Percentiles rank a stretch among this genome's conserved stretches.
Evolutionary conservation across 2,113 vertebrate genomes (phyloP).

Genomic region (Solenodon paradoxus): DNA sequence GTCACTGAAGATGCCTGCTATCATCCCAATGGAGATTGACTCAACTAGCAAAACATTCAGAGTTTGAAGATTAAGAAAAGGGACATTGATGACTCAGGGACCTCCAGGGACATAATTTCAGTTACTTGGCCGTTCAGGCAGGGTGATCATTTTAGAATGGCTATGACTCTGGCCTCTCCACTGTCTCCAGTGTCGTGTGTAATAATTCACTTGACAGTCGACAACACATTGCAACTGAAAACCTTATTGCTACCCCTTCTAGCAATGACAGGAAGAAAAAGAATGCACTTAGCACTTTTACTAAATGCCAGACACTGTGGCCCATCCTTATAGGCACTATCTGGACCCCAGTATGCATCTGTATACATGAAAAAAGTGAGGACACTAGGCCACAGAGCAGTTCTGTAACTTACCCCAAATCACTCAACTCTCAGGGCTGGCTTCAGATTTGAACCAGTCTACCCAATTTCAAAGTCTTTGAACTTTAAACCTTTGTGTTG

Average conservation of each 20-base stretch:
- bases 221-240: neutral
- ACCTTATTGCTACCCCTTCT: neutral
- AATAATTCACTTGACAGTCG: neutral
- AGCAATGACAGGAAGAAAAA: neutral
- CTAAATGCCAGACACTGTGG: neutral
- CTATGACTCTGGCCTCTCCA: neutral
- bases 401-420: neutral
- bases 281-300: neutral
- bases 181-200: neutral
- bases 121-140: neutral
- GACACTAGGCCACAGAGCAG: neutral
- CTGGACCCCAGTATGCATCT: neutral
- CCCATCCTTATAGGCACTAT: neutral
- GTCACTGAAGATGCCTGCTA: neutral
- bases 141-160: neutral
- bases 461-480: neutral
- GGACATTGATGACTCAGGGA: neutral
- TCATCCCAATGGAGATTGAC: neutral
- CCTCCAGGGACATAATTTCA: neutral
- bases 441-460: neutral
- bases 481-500: neutral
- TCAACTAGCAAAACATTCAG: neutral
- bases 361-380: neutral
- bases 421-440: neutral
- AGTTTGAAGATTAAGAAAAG: neutral